phyloP scores from a whole-genome alignment of 1,140 invertebrate genomes.

The Whitmania pigra region DNA sequence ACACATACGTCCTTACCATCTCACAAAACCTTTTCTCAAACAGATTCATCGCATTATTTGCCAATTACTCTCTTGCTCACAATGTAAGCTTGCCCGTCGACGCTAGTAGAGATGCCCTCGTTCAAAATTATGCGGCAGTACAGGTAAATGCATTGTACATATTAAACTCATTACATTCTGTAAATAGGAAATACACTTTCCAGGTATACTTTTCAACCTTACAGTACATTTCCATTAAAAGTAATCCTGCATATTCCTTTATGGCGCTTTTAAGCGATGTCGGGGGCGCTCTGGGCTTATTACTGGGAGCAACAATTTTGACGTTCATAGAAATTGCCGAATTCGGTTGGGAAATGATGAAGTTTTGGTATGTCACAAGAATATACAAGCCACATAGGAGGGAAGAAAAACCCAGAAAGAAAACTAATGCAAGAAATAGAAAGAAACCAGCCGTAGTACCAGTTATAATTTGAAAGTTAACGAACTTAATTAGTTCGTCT shows the following conservation, averaged over 20 bases:
- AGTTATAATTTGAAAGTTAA: no score
- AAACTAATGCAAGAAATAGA: not conserved
- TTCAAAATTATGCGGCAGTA: conserved; percentile 1
- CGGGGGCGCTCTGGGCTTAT: conserved; percentile 7
- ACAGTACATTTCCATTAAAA: conserved; percentile 5
- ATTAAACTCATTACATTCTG: not conserved
- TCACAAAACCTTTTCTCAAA: conserved; percentile 7
- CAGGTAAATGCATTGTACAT: not conserved
- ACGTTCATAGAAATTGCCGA: conserved; percentile 5
- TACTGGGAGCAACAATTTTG: conserved; percentile 7
- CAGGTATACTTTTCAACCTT: conserved; percentile 11
- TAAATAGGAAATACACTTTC: not conserved
- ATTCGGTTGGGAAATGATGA: not conserved
- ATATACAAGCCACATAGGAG: not conserved
- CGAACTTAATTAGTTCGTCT: no score
- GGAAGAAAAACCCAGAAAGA: not conserved
- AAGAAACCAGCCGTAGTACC: no score
- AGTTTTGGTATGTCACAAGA: not conserved
- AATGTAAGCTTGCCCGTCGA: not conserved
- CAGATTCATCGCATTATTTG: not conserved
- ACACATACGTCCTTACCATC: not conserved
- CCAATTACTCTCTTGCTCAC: not conserved
- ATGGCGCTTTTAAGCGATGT: conserved; percentile 14
- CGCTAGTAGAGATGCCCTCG: not conserved
- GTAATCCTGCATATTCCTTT: conserved; percentile 1